Evolutionary conservation across 2,797 vertebrate species (phyloP), one percentile per base, ranked within the genome.

Genomic region (Characodon lateralis): DNA sequence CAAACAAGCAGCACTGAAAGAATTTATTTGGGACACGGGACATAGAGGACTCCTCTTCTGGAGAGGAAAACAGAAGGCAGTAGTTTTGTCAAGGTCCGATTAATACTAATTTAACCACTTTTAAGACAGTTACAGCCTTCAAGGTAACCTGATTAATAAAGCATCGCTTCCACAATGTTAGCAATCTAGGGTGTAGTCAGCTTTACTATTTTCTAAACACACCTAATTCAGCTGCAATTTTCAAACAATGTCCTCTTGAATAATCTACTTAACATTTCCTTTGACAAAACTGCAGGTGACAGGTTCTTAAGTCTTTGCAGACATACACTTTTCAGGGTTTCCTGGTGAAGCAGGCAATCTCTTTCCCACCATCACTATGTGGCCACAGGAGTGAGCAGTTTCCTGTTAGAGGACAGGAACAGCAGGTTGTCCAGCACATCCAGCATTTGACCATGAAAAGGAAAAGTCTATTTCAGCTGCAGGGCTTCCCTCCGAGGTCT

Each of bases 81-180:
- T 68, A 66, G 39, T 90, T 89, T 83, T 88, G 88, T 89, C 74
- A 79, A 86, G 66, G 74, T 79, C 72, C 88, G 77, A 91, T 89
- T 91, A 56, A 85, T 89, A 90, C 31, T 73, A 80, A 85, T 92
- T 86, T 81, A 71, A 68, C 82, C 84, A 82, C 77, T 89, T 88
- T 85, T 51, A 78, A 63, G 65, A 85, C 56, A 83, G 77, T 83
- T 72, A 51, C 85, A 78, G 78, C 84, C 85, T 88, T 85, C 79
- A 66, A 73, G 83, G 76, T 82, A 80, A 83, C 76, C 71, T 12
- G 28, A 79, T 93, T 85, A 89, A 91, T 88, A 90, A 84, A 77
- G 77, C 65, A 69, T 59, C 84, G 74, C 80, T 85, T 80, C 80
- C 71, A 81, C 74, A 82, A 81, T 18, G 70, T 73, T 82, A 77